Evolutionary conservation across 2,113 vertebrate species (phyloP).

Genomic region (Cheirogaleus medius): DNA sequence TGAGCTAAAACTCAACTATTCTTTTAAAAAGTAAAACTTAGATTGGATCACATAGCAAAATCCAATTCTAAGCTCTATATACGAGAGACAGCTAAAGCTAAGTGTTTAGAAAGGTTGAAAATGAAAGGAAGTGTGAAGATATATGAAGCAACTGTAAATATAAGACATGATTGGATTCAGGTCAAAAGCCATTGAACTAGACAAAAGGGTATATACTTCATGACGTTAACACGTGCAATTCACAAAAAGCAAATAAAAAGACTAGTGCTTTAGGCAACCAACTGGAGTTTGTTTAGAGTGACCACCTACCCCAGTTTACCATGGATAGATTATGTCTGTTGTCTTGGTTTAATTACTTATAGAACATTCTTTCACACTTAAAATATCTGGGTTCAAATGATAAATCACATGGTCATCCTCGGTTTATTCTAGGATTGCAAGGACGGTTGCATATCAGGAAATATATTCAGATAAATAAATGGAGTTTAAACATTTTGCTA

Average conservation of each 20-base stretch:
- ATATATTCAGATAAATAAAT: not conserved
- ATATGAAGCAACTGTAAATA: not conserved
- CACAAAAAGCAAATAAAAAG: constrained; percentile 3
- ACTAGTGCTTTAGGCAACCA: not conserved
- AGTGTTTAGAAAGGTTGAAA: not conserved
- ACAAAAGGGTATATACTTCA: not conserved
- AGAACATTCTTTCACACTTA: constrained; percentile 36
- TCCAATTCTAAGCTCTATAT: not conserved
- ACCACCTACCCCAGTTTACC: not conserved
- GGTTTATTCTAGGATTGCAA: constrained; percentile 32
- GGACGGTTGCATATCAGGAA: not conserved
- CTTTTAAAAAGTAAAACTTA: constrained; percentile 4
- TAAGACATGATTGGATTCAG: not conserved
- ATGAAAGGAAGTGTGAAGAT: not conserved
- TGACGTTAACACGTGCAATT: not conserved
- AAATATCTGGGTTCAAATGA: not conserved
- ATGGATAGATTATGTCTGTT: not conserved
- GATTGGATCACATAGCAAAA: not conserved
- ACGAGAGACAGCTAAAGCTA: not conserved
- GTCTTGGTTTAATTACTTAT: not conserved
- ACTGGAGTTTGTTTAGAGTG: not conserved
- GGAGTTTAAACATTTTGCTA: not conserved
- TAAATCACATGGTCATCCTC: not conserved
- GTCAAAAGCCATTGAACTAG: not conserved
- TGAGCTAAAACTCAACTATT: not conserved